These are phyloP conservation scores for Megatriorchis doriae DNA, from an alignment of 2,113 vertebrate genomes.

Conservation along the genomic window DNA sequence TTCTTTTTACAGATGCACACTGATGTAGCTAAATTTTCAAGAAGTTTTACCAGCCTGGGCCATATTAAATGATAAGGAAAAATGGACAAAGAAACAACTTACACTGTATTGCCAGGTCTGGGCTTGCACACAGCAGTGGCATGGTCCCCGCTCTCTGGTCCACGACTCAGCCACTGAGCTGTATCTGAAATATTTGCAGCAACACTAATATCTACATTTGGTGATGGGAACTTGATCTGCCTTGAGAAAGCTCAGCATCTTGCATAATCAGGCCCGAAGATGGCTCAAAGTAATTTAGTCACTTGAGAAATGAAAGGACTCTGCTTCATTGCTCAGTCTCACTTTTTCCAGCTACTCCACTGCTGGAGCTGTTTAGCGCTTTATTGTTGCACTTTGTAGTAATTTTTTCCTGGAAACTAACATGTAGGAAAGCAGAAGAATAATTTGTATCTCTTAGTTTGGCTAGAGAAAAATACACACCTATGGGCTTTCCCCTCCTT, in stretches of 20 bases:
- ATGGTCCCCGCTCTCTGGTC: neutral
- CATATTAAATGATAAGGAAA: neutral
- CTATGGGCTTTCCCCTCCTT: neutral
- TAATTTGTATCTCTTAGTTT: neutral
- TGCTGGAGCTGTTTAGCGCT: neutral
- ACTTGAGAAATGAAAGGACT: neutral
- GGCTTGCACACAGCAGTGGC: neutral
- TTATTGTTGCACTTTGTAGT: neutral
- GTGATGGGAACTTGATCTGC: neutral
- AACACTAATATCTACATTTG: neutral
- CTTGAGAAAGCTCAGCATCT: neutral
- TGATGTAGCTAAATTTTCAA: neutral
- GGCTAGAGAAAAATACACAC: neutral
- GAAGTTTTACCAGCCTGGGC: neutral
- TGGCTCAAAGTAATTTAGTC: neutral
- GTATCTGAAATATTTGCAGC: neutral
- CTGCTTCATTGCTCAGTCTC: neutral
- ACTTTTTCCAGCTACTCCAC: neutral
- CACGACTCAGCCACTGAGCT: neutral
- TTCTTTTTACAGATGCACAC: neutral
- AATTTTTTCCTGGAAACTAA: slow-evolving; percentile 9
- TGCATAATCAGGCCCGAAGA: neutral
- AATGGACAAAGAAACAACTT: neutral
- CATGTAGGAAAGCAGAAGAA: neutral
- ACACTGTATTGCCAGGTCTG: neutral